A percentile compares a stretch with the other conserved stretches of the same genome.
These are phyloP conservation scores for Pseudochirops cupreus DNA, from an alignment of 2,797 vertebrate species.

Conservation along the genomic window DNA sequence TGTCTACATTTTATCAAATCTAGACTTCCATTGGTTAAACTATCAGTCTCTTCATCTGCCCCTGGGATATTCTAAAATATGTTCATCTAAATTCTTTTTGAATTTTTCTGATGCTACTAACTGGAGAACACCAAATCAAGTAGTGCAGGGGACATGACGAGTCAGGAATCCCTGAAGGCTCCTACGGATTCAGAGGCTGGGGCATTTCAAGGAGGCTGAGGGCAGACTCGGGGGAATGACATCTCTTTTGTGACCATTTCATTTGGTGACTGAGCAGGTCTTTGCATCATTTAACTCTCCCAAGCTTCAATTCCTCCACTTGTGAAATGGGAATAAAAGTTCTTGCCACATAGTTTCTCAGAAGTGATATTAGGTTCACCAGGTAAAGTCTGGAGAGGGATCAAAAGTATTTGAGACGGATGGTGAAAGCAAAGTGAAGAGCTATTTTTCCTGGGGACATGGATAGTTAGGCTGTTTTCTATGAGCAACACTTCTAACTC, in stretches of 20 bases:
- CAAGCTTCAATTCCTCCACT: not conserved
- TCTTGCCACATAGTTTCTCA: not conserved
- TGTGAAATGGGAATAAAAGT: constrained; percentile 1
- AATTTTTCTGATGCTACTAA: not conserved
- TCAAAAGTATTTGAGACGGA: not conserved
- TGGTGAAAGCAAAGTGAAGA: not conserved
- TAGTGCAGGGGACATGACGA: not conserved
- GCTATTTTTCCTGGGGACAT: not conserved
- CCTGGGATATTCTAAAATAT: not conserved
- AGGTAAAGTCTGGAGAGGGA: not conserved
- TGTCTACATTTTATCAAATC: not conserved
- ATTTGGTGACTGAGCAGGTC: not conserved
- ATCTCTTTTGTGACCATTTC: not conserved
- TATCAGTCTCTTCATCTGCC: not conserved
- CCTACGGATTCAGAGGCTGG: not conserved
- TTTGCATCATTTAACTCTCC: not conserved
- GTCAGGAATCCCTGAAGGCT: not conserved
- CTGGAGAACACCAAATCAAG: not conserved
- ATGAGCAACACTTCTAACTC: not conserved
- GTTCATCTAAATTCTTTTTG: not conserved
- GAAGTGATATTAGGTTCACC: not conserved
- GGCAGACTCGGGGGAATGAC: not conserved
- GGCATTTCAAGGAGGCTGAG: not conserved
- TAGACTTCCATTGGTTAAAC: not conserved
- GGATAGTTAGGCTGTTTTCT: not conserved